Base-by-base conservation (phyloP, 2,888 invertebrate species). In the Ophion slaviceki region DNA sequence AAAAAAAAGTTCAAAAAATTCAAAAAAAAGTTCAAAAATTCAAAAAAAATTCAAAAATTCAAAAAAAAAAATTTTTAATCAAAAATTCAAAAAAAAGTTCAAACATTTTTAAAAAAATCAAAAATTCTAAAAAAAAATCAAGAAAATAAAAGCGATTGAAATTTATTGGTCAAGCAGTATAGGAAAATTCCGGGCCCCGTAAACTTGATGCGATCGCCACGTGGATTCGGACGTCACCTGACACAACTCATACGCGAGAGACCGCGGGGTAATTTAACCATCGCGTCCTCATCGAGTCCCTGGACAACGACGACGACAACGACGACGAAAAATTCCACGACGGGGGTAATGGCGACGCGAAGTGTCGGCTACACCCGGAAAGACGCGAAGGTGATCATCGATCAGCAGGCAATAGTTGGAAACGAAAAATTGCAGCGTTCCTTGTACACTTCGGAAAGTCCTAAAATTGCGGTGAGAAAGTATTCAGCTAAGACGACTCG, bases 171-270 rank as follows among this genome's bases (percentile, higher is more conserved):
- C 77, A 2, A 8, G 17, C 32, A 77, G 40, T n/a, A 78, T 40
- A 53, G 64, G 79, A 75, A 66, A 1, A 75, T 64, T 28, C 77
- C 62, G 8, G 11, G 71, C 53, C 17, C 68, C 40, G 40, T 11
- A 32, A 2, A 71, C 36, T 67, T 72, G 59, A 10, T 61, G 24
- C 57, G 66, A 71, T 17, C 82, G 28, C n/a, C 36, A 67, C 66
- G 67, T 32, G 28, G 75, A 57, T 67, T 86, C 24, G 80, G 76
- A 64, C 83, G 85, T 57, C 83, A 28, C 28, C 71, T 83, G 70
- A 62, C 79, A 6, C 72, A 80, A 53, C 40, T 84, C 57, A 10
- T 24, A 64, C 10, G 62, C 11, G 82, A 82, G 3, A 66, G 62
- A 64, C 28, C 45, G 40, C n/a, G 45, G 68, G 11, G 45, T 28